A percentile compares a stretch with the other conserved stretches of the same genome.
Conservation (phyloP, 2,797 vertebrate genomes). For the Notolabrus celidotus region DNA sequence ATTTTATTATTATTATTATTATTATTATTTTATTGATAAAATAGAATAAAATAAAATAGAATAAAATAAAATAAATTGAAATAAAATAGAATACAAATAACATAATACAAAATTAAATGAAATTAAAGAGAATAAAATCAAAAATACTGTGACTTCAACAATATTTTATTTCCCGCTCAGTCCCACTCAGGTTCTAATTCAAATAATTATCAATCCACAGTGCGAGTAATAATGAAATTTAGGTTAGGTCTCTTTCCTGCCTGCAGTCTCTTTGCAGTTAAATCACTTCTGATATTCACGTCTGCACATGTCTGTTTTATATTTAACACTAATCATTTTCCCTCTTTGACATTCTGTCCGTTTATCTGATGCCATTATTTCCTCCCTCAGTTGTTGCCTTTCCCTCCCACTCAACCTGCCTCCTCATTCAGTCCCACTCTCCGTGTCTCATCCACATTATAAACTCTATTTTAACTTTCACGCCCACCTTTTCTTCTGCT, state of each 20-base stretch:
- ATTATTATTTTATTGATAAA: no score
- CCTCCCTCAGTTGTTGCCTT: not conserved
- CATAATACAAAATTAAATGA: no score
- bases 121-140: no score
- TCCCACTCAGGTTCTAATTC: not conserved
- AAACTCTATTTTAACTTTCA: conserved; percentile 31
- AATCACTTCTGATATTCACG: not conserved
- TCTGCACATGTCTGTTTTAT: not conserved
- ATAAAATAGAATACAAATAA: no score
- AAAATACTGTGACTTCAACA: no score
- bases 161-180: no score
- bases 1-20: no score
- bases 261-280: not conserved
- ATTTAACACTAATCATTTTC: not conserved
- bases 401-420: conserved; percentile 27
- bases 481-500: conserved; percentile 35
- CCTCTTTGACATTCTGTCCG: not conserved
- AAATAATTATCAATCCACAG: no score
- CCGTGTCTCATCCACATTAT: conserved; percentile 25
- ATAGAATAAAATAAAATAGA: no score
- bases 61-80: no score
- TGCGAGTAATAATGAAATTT: not conserved
- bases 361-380: not conserved
- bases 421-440: conserved; percentile 33
- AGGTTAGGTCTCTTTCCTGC: not conserved